phyloP scores from a whole-genome alignment of 2,888 invertebrate genomes.

The Diplazon laetatorius region DNA sequence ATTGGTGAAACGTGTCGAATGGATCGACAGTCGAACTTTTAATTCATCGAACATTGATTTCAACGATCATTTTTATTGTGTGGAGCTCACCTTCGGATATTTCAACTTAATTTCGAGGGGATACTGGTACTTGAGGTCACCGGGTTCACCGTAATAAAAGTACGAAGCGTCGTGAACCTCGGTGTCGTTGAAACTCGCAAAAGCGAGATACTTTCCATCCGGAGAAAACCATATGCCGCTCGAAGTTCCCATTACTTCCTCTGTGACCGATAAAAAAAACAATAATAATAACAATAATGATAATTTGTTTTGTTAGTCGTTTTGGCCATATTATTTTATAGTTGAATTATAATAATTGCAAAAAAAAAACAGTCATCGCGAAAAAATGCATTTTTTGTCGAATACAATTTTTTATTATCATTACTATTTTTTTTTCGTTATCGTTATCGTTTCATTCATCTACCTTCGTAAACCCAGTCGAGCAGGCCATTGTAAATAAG shows the following conservation, averaged over 20 bases:
- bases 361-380: constrained; percentile 7
- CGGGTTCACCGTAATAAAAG: constrained; percentile 87
- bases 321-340: too few relatives aligned
- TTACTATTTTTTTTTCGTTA: neutral
- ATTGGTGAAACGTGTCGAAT: too few relatives aligned
- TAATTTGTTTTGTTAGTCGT: too few relatives aligned
- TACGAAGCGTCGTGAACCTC: constrained; percentile 87
- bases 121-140: constrained; percentile 86
- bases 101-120: constrained; percentile 87
- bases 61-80: too few relatives aligned
- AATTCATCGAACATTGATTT: too few relatives aligned
- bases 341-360: too few relatives aligned
- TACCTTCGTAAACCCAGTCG: constrained; percentile 98
- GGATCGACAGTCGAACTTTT: too few relatives aligned
- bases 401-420: neutral
- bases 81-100: constrained; percentile 88
- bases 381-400: neutral
- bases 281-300: too few relatives aligned
- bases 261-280: constrained; percentile 81
- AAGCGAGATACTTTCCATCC: constrained; percentile 87
- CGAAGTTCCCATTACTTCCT: constrained; percentile 89
- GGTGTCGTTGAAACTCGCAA: constrained; percentile 89
- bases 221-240: constrained; percentile 92
- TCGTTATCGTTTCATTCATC: constrained; percentile 75
- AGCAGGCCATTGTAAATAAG: constrained; percentile 92